Base-by-base conservation (phyloP, 30 jellyfish, hydroid and myxozoan genomes). In the Hydractinia symbiolongicarpus region DNA sequence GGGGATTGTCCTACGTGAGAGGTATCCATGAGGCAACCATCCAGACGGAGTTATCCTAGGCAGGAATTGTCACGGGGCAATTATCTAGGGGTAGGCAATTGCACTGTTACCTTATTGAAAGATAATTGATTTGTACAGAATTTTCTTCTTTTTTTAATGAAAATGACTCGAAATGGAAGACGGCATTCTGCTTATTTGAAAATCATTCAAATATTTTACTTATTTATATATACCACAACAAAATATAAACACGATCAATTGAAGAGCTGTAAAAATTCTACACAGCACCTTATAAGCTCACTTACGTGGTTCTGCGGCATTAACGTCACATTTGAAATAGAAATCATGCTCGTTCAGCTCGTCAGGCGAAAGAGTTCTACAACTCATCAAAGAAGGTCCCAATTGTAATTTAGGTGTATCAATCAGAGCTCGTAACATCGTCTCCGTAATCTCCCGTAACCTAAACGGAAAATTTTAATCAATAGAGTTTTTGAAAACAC, bases 281-380 rank as follows among this genome's bases (percentile, higher is more conserved):
- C 40, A 64, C 52, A n/a, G 9, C 19, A 64, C 19, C 2, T 11
- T 13, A 16, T 58, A 16, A 51, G 8, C 74, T 49, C 8, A 50
- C 73, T 9, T 69, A 88, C 96, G 82, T 58, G 74, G 76, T 30
- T 82, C 91, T 60, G 73, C 84, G 8, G 85, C 84, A 78, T 88
- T 77, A 6, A 61, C 86, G 57, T 82, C 77, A 54, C 96, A 88
- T 60, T 82, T 81, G 75, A 88, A 88, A 75, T 72, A 82, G 61
- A 88, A 69, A n/a, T 88, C 96, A 44, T 77, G 84, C 50, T 81
- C 55, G 11, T 54, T 50, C 76, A 60, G 82, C 71, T 88, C 96
- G 8, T 82, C 90, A 6, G 96, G 96, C 49, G 96, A 76, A 40
- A 88, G 66, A 57, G 88, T 74, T 52, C 96, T 72, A 51, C 91